Evolutionary conservation across 2,113 vertebrate genomes (phyloP), one percentile per base, ranked within the genome.

Genomic region (Rhinogobius similis): DNA sequence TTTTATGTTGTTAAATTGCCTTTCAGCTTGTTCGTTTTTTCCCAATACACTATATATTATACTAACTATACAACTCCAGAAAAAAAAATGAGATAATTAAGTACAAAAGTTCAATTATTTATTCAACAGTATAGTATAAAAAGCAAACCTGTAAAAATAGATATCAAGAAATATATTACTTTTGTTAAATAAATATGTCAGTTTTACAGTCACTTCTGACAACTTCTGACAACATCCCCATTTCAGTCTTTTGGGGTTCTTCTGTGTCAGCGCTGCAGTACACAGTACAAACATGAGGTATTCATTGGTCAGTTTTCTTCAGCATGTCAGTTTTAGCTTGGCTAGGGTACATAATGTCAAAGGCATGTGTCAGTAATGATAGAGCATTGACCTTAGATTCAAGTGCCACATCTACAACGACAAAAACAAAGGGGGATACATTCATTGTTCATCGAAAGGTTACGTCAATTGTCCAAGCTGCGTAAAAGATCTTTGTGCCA

Each of bases 161-260:
- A 90, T 86, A 88, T n/a, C 16, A 55, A 86, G 76, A 93, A 92
- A 94, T 94, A 94, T 94, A 94, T 94, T 94, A 94, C 85, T 94
- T 93, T 94, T 87, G 83, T 91, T 90, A 32, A 94, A 93, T 93
- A 94, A 94, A 93, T 93, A 93, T 79, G 88, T 89, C 78, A 90
- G 74, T 89, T 81, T n/a, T 79, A 79, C 85, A 89, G 82, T 70
- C 68, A 68, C 62, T 67, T 80, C 83, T 63, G 81, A 85, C 75
- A 65, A 63, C 14, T 3, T n/a, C n/a, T n/a, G n/a, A n/a, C n/a
- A n/a, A n/a, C 63, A 66, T 43, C 78, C 90, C 88, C 81, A 4
- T 67, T 72, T 77, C 82, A 87, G 76, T 77, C 85, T 74, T 32
- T n/a, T 78, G 88, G 81, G 71, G 65, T 67, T 50, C 55, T 68